Percentiles rank a stretch among this genome's conserved stretches.
These are phyloP conservation scores for Protonibea diacanthus DNA, from an alignment of 2,797 vertebrate species.

Conservation along the genomic window DNA sequence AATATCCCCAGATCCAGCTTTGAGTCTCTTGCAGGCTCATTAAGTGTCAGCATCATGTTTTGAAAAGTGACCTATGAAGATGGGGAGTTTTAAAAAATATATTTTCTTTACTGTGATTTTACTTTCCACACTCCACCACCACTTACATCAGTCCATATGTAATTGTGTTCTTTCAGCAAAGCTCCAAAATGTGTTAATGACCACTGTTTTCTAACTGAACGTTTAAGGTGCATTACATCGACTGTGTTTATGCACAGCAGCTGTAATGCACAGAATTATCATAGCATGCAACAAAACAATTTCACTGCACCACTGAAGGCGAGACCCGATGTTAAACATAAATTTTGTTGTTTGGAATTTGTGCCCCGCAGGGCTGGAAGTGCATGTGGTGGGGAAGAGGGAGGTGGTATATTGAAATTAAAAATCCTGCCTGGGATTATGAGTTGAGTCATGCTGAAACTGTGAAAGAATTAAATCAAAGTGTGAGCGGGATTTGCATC, in stretches of 20 bases:
- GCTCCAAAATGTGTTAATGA: conserved; percentile 1
- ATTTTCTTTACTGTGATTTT: not conserved
- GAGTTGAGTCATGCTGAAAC: conserved; percentile 67
- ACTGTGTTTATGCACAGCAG: conserved; percentile 2
- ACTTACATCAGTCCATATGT: not conserved
- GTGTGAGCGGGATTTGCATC: conserved; percentile 44
- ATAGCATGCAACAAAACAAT: conserved; percentile 20
- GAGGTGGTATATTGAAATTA: conserved; percentile 36
- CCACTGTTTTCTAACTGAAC: not conserved
- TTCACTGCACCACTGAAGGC: conserved; percentile 19
- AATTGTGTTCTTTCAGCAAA: not conserved
- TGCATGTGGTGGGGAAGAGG: not conserved
- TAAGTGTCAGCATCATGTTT: not conserved
- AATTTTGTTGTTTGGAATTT: conserved; percentile 43
- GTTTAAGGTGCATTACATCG: not conserved
- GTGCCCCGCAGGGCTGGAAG: conserved; percentile 26
- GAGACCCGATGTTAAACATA: conserved; percentile 28
- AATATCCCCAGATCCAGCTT: not conserved
- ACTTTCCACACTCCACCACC: not conserved
- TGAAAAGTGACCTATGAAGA: not conserved
- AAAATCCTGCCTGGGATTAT: conserved; percentile 65
- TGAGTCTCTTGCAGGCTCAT: not conserved
- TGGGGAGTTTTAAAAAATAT: not conserved
- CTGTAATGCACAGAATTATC: not conserved
- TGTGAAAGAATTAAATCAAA: conserved; percentile 54